Base-by-base conservation (phyloP, 1,140 invertebrate genomes). In the Chelonus insularis region DNA sequence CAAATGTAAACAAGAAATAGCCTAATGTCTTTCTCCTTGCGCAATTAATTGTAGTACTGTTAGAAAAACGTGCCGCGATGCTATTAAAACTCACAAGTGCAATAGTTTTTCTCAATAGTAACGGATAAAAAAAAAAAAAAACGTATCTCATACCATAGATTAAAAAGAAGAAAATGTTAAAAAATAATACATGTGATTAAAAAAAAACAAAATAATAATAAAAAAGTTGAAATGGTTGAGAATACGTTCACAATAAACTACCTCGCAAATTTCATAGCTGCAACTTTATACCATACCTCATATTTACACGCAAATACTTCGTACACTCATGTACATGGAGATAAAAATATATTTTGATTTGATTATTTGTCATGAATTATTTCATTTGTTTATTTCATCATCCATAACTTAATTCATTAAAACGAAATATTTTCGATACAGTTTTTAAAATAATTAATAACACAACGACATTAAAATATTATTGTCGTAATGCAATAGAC, bases 101-200 rank as follows among this genome's bases (percentile, higher is more conserved):
- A 82, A 81, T 81, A 82, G 78, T 79, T 79, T 68, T 34, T 77
- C 73, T 79, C 77, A 80, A 80, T 80, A 80, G 78, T 77, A 68
- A 75, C 62, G 67, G 69, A 67, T 68, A 62, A 23, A 60, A 51
- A 51, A 9, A 25, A 25, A 51, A 21, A 25, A 32, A 67, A 63
- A 34, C 29, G 63, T 50, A 52, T 50, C 47, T 59, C 8, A 16
- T 11, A 60, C 23, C 50, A 20, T 32, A 34, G 4, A 34, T 43
- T 23, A 52, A 39, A 21, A 12, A 14, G 4, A 48, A 47, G 25
- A 37, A 55, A 34, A 20, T 51, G 23, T 7, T n/a, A n/a, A n/a
- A n/a, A 16, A 18, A 16, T 8, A 21, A 21, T 48, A 18, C 6
- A 41, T 41, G 5, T 4, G 9, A n/a, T 25, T 18, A 9, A 0